phyloP scores from a whole-genome alignment of 2,888 invertebrate species.

The Agriopis aurantiaria region DNA sequence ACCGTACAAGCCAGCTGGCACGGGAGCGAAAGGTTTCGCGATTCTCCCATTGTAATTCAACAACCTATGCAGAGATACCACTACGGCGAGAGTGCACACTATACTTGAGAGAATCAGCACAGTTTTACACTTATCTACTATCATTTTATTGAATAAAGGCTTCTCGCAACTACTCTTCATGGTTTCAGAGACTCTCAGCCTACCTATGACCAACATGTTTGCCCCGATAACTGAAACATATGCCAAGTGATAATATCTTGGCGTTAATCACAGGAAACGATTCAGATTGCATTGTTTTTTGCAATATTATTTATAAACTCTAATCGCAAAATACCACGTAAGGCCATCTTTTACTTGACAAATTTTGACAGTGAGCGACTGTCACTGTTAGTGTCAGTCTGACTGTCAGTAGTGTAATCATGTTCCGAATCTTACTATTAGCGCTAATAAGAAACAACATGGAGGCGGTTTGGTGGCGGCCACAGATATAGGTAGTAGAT shows the following conservation, averaged over 20 bases:
- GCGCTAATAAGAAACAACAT: too few species aligned
- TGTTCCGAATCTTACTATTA: too few species aligned
- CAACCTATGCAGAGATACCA: conserved; percentile 75
- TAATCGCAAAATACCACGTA: conserved; percentile 81
- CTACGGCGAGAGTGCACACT: conserved; percentile 75
- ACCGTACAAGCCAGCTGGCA: conserved; percentile 76
- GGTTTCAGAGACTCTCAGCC: conserved; percentile 61
- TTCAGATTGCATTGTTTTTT: conserved; percentile 75
- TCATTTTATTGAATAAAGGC: conserved; percentile 72
- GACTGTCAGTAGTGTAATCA: too few species aligned
- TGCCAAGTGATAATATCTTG: conserved; percentile 62
- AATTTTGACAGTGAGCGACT: conserved; percentile 40
- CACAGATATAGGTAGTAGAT: too few species aligned
- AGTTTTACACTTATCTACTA: conserved; percentile 77
- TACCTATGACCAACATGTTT: conserved; percentile 80
- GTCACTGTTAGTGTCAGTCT: background rate
- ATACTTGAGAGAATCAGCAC: conserved; percentile 77
- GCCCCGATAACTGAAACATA: conserved; percentile 53
- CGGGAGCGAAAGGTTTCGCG: conserved; percentile 75
- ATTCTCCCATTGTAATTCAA: conserved; percentile 73
- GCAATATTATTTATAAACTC: conserved; percentile 68
- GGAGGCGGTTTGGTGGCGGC: too few species aligned
- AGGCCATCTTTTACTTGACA: conserved; percentile 59
- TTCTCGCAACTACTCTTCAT: conserved; percentile 69
- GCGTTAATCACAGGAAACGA: conserved; percentile 59